Conservation (phyloP, 2,113 vertebrate species). For the Isurus oxyrinchus region DNA sequence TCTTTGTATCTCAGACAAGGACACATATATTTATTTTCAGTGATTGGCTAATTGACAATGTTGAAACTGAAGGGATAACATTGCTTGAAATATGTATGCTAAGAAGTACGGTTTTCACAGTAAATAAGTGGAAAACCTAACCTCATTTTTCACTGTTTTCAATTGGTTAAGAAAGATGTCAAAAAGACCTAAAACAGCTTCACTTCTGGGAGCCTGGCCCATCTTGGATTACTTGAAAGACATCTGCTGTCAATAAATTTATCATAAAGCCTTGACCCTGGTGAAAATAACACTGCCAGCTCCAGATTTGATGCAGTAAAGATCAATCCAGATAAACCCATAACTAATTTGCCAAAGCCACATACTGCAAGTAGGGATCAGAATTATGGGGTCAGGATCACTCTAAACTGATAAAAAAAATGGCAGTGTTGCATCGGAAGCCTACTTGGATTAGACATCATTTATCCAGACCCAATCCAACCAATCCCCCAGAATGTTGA, state of each 20-base stretch:
- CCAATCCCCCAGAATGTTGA: background rate
- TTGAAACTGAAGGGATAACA: background rate
- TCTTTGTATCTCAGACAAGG: background rate
- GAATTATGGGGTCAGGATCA: background rate
- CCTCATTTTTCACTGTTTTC: background rate
- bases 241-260: background rate
- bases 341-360: background rate
- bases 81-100: background rate
- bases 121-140: background rate
- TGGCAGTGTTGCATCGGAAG: background rate
- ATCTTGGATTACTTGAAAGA: background rate
- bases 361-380: background rate
- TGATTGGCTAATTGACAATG: background rate
- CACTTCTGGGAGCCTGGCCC: background rate
- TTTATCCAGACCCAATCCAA: background rate
- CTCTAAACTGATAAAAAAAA: background rate
- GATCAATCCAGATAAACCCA: background rate
- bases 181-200: background rate
- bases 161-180: background rate
- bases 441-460: background rate
- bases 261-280: background rate
- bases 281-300: background rate
- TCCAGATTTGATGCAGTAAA: background rate
- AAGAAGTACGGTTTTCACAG: background rate
- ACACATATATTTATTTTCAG: conserved; percentile 1